A percentile compares a stretch with the other conserved stretches of the same genome.
These are phyloP conservation scores for Argyra leucocephala DNA, from an alignment of 2,888 invertebrate genomes.

Conservation along the genomic window DNA sequence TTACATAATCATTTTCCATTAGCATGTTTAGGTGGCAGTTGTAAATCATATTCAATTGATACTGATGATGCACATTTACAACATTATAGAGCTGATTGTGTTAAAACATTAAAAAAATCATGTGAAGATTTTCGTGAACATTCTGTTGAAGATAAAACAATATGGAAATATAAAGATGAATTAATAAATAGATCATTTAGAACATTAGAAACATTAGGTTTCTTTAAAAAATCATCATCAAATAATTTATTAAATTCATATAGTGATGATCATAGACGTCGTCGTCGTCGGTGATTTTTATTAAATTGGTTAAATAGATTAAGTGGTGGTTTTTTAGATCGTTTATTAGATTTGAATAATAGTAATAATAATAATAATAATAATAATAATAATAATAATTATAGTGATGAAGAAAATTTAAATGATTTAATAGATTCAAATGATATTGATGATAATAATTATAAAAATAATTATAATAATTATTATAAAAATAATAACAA, in stretches of 20 bases:
- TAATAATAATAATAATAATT: not conserved
- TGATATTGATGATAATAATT: not conserved
- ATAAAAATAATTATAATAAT: not conserved
- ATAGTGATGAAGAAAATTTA: not conserved
- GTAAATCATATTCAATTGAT: slow-evolving; percentile 75
- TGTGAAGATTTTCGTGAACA: slow-evolving; percentile 75
- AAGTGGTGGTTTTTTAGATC: not conserved
- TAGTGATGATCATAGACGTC: not conserved
- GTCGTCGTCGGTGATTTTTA: slow-evolving; percentile 3
- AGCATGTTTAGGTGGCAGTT: slow-evolving; percentile 73
- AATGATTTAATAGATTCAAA: not conserved
- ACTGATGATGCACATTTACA: slow-evolving; percentile 78
- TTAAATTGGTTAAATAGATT: not conserved
- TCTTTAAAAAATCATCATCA: slow-evolving; percentile 39
- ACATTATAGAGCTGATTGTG: slow-evolving; percentile 90
- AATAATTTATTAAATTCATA: not conserved
- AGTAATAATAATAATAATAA: not conserved
- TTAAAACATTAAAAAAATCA: slow-evolving; percentile 71
- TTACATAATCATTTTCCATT: slow-evolving; percentile 89
- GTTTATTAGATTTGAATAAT: not conserved
- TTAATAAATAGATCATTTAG: slow-evolving; percentile 60
- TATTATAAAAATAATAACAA: not conserved
- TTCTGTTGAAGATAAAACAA: slow-evolving; percentile 72
- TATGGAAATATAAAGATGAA: slow-evolving; percentile 78
- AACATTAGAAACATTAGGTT: slow-evolving; percentile 63